Evolutionary conservation across 2,113 vertebrate species (phyloP).

Genomic region (Sceloporus undulatus): DNA sequence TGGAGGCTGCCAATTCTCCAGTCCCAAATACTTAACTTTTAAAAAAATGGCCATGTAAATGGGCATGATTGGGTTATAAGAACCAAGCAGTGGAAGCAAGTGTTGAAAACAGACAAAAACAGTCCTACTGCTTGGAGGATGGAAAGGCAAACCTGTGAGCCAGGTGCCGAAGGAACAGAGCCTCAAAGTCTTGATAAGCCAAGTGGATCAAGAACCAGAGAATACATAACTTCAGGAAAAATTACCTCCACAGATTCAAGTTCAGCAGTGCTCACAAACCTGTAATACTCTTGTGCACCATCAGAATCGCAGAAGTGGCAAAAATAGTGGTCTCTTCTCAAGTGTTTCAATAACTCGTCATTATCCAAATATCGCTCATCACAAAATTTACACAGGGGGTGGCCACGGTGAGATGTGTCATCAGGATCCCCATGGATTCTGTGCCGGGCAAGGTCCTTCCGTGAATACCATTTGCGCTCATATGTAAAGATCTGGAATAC

Average conservation of each 20-base stretch:
- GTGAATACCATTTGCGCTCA: constrained; percentile 95
- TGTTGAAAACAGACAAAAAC: too few species aligned
- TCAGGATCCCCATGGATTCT: constrained; percentile 94
- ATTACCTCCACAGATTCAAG: background rate
- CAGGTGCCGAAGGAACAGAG: background rate
- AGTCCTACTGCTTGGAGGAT: too few species aligned
- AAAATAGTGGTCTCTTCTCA: constrained; percentile 95
- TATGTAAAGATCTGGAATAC: constrained; percentile 89
- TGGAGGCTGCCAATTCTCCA: too few species aligned
- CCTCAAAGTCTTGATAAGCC: background rate
- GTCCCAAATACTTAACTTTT: too few species aligned
- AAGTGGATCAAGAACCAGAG: background rate
- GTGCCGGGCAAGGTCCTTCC: constrained; percentile 95
- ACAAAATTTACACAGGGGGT: constrained; percentile 97
- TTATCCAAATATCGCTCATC: constrained; percentile 97
- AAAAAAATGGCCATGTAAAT: too few species aligned
- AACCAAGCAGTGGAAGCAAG: too few species aligned
- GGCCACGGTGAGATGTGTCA: constrained; percentile 95
- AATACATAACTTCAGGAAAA: background rate
- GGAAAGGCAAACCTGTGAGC: too few species aligned
- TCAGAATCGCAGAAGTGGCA: constrained; percentile 98
- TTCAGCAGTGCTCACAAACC: constrained; percentile 69
- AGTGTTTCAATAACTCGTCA: constrained; percentile 94
- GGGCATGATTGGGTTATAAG: too few species aligned
- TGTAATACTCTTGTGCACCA: constrained; percentile 97